A percentile compares a stretch with the other conserved stretches of the same genome.
These are phyloP conservation scores for Chrysogorgia sp. DNA, from an alignment of 92 coral and sea anemone genomes.

Conservation along the genomic window DNA sequence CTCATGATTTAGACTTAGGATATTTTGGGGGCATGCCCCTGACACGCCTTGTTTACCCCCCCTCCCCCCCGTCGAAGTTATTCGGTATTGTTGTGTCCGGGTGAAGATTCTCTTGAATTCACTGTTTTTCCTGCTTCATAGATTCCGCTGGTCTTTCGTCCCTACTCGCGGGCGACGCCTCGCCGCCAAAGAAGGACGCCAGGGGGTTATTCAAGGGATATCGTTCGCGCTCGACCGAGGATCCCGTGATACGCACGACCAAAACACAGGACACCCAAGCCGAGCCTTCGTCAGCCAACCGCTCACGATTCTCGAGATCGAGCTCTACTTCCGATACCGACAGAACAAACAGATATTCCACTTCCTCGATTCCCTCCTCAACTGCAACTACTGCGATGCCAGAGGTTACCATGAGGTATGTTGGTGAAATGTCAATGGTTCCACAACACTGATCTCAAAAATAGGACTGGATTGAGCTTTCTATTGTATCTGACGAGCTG, in stretches of 20 bases:
- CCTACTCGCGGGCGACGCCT: conserved; percentile 73
- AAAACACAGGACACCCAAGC: conserved; percentile 53
- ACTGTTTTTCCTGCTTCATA: conserved; percentile 37
- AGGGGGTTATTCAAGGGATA: conserved; percentile 59
- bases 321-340: neutral
- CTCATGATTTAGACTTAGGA: too few species aligned
- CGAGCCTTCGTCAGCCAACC: conserved; percentile 48
- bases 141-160: conserved; percentile 90
- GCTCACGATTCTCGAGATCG: conserved; percentile 8
- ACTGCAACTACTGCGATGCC: neutral
- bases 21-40: too few species aligned
- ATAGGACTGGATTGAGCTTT: too few species aligned
- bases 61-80: too few species aligned
- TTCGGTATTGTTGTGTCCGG: neutral
- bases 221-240: conserved; percentile 31
- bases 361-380: conserved; percentile 12
- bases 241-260: conserved; percentile 49
- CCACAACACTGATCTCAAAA: too few species aligned
- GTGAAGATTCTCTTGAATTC: neutral
- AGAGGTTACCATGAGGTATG: conserved; percentile 18
- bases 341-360: conserved; percentile 11
- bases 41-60: too few species aligned
- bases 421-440: neutral
- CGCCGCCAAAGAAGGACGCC: conserved; percentile 63
- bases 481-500: too few species aligned